phyloP scores from a whole-genome alignment of 2,797 vertebrate genomes.

The Tiaroga cobitis region DNA sequence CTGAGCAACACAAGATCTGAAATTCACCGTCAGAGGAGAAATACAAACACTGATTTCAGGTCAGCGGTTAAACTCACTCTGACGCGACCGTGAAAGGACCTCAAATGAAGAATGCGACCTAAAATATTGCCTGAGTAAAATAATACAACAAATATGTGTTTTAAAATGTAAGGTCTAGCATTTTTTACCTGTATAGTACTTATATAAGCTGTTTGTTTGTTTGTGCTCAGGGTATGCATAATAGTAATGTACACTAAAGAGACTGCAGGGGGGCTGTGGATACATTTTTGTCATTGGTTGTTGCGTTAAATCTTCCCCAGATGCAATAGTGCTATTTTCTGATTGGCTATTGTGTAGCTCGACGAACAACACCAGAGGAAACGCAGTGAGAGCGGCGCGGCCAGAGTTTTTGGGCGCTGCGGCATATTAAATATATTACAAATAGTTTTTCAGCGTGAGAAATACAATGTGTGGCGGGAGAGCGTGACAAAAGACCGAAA shows the following conservation, averaged over 20 bases:
- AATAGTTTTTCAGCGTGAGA: too few relatives aligned
- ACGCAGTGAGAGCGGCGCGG: too few relatives aligned
- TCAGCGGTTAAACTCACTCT: background rate
- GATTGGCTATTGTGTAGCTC: too few relatives aligned
- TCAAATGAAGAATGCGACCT: background rate
- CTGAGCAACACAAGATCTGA: background rate
- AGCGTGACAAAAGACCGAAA: too few relatives aligned
- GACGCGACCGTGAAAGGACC: background rate
- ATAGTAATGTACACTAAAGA: background rate
- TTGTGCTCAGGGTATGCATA: background rate
- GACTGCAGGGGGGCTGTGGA: too few relatives aligned
- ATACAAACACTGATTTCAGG: background rate
- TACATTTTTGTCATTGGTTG: too few relatives aligned
- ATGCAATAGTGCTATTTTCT: too few relatives aligned
- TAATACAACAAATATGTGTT: background rate
- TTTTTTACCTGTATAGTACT: background rate
- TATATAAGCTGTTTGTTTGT: background rate
- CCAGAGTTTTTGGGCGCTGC: too few relatives aligned
- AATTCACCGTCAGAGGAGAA: background rate
- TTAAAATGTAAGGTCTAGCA: background rate
- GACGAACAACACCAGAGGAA: too few relatives aligned
- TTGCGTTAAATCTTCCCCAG: too few relatives aligned
- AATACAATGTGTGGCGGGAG: too few relatives aligned
- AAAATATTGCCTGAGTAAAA: slow-evolving; percentile 5
- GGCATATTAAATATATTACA: too few relatives aligned